phyloP scores from a whole-genome alignment of 2,888 invertebrate genomes.

The Lathronympha strigana region DNA sequence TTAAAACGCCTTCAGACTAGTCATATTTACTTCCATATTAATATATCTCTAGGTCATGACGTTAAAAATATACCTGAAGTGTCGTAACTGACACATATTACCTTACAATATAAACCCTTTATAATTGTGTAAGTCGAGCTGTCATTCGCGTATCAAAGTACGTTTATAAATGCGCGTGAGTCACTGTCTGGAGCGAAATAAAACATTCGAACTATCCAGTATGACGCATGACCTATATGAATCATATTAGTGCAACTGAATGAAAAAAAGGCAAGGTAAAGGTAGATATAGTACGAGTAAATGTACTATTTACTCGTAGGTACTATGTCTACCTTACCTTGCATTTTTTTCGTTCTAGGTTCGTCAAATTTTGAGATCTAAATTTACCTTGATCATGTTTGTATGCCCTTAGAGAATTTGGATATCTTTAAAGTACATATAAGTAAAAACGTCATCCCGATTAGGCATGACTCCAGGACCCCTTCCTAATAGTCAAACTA shows the following conservation, averaged over 20 bases:
- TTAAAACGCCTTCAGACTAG: neutral
- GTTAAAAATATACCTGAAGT: neutral
- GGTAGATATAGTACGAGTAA: no score
- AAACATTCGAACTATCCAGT: constrained; percentile 45
- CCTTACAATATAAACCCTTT: neutral
- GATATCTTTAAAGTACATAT: no score
- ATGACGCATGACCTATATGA: constrained; percentile 43
- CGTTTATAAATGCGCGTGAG: constrained; percentile 38
- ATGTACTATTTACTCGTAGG: no score
- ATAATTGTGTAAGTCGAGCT: neutral
- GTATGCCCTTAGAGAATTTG: neutral
- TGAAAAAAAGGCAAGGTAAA: no score
- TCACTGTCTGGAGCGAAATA: constrained; percentile 46
- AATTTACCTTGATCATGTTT: neutral
- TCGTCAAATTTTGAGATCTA: neutral
- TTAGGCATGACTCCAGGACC: no score
- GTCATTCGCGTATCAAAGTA: constrained; percentile 26
- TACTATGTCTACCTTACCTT: no score
- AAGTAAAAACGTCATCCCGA: no score
- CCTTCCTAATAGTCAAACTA: no score
- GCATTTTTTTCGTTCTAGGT: no score
- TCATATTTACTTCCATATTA: neutral
- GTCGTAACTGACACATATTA: neutral
- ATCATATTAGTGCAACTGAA: constrained; percentile 43
- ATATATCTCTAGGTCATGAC: neutral